Base-by-base conservation (phyloP, 2,113 vertebrate genomes). In the Uria lomvia region DNA sequence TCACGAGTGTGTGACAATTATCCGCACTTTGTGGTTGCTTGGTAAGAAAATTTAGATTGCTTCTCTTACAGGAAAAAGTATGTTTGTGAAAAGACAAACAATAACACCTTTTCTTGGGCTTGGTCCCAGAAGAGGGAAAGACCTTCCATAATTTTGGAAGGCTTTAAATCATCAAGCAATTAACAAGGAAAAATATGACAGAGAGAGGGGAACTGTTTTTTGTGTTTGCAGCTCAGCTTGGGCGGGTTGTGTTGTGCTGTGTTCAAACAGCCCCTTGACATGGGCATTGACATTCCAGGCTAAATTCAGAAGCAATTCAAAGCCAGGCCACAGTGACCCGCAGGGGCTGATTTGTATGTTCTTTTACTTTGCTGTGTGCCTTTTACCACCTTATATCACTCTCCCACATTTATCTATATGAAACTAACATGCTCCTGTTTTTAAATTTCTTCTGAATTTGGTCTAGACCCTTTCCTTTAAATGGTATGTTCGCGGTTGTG, bases 361-460 rank as follows among this genome's bases (percentile, higher is more conserved):
- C 36, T 83, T 76, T 79, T 76, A 43, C n/a, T 90, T 90, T 79
- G 40, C 53, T 86, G 2, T 21, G 40, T 91, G 43, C n/a, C 49
- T 85, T 93, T 92, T 58, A 86, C 45, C 22, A 66, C 15, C 49
- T 79, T 70, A 6, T 75, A 55, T 81, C 32, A 63, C n/a, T 82
- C 45, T 56, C 22, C 20, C 23, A 47, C 5, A 3, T 91, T 87
- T 75, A 47, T 63, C 38, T 27, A 11, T 60, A 58, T 8, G 58
- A 89, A 87, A 75, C n/a, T 42, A 80, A 62, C 22, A 53, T 55
- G 8, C 5, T 63, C 12, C 58, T 88, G 43, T 89, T 89, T 96
- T 92, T n/a, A 96, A 87, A 71, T 63, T 71, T 42, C 72, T 82
- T 70, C 85, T 92, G 82, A 91, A 77, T 88, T 66, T 52, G n/a